phyloP scores from a whole-genome alignment of 2,888 invertebrate genomes.

The Apamea monoglypha region DNA sequence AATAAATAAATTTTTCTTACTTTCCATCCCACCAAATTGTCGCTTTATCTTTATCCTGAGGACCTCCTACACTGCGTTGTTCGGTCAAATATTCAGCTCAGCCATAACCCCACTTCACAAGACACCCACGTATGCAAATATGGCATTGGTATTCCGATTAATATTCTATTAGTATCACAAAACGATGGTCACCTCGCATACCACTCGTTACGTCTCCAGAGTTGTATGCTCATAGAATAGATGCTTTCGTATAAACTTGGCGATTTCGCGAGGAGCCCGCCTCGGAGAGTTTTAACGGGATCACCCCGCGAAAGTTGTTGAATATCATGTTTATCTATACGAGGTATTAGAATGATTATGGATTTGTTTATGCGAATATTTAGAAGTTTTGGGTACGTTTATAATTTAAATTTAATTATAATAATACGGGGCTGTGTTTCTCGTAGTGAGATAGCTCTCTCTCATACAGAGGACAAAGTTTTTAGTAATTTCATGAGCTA shows the following conservation, averaged over 20 bases:
- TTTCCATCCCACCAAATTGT: background rate
- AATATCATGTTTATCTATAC: slow-evolving; percentile 59
- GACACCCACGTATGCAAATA: background rate
- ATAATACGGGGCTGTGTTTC: background rate
- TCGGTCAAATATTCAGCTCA: background rate
- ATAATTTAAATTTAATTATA: slow-evolving; percentile 34
- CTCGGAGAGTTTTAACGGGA: slow-evolving; percentile 64
- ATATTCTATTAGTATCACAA: background rate
- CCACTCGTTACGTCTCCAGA: slow-evolving; percentile 56
- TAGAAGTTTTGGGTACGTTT: slow-evolving; percentile 33
- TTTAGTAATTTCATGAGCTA: background rate
- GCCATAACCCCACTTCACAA: background rate
- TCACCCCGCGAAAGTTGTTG: slow-evolving; percentile 59
- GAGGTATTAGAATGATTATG: slow-evolving; percentile 46
- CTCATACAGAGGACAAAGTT: background rate
- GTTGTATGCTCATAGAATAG: slow-evolving; percentile 64
- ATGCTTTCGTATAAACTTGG: slow-evolving; percentile 57
- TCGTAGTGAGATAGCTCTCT: background rate
- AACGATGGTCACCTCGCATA: slow-evolving; percentile 57
- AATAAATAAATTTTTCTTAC: background rate
- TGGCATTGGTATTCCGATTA: background rate
- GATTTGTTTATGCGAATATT: slow-evolving; percentile 45
- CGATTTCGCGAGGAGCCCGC: slow-evolving; percentile 50
- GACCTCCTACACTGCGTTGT: background rate
- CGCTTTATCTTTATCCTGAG: background rate